Percentiles rank a stretch among this genome's conserved stretches.
Evolutionary conservation across 1,140 invertebrate species (phyloP).

Genomic region (Ips nitidus): DNA sequence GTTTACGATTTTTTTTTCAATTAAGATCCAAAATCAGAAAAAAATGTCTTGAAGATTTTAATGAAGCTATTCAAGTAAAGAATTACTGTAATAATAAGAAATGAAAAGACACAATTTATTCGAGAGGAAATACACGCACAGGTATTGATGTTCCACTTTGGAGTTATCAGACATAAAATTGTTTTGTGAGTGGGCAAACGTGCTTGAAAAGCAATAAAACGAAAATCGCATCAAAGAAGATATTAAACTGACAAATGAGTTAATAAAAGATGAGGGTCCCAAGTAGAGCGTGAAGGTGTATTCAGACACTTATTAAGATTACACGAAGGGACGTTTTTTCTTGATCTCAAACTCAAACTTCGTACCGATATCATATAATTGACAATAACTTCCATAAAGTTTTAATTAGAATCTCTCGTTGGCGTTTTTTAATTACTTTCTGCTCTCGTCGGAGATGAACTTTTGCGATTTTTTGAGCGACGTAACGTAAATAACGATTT

Average conservation of each 20-base stretch:
- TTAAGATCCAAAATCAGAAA: too few relatives aligned
- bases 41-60: too few relatives aligned
- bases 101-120: too few relatives aligned
- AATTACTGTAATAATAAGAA: too few relatives aligned
- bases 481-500: too few relatives aligned
- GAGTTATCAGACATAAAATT: slow-evolving; percentile 5
- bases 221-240: slow-evolving; percentile 33
- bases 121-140: background rate
- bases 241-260: slow-evolving; percentile 44
- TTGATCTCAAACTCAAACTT: slow-evolving; percentile 41
- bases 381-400: slow-evolving; percentile 49
- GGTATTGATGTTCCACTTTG: background rate
- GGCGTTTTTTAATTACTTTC: slow-evolving; percentile 44
- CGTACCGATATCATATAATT: slow-evolving; percentile 47
- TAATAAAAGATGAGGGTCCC: slow-evolving; percentile 38
- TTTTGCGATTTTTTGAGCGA: background rate
- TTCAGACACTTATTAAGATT: slow-evolving; percentile 45
- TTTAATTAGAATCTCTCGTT: slow-evolving; percentile 50
- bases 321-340: slow-evolving; percentile 31
- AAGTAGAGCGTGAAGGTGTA: slow-evolving; percentile 37
- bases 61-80: too few relatives aligned
- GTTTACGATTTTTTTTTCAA: too few relatives aligned
- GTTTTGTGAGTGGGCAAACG: slow-evolving; percentile 1
- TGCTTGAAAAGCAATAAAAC: slow-evolving; percentile 29
- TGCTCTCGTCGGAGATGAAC: background rate